Base-by-base conservation (phyloP, 1,140 invertebrate genomes). In the Drosophila truncata region DNA sequence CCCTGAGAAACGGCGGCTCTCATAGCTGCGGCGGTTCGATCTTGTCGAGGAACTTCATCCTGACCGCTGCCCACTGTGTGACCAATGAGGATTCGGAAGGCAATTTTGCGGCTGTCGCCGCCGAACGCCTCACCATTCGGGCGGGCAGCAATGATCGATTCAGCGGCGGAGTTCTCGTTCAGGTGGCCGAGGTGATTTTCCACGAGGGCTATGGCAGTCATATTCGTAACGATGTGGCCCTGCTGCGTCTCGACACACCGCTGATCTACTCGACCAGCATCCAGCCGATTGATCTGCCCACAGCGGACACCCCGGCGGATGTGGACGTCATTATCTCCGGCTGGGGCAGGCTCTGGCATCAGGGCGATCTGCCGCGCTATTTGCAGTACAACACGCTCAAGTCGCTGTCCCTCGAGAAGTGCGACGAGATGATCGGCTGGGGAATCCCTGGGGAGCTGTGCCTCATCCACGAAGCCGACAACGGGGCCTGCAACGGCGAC, bases 21-120 rank as follows among this genome's bases (percentile, higher is more conserved):
- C 93, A 94, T 37, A 92, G 92, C 46, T 95, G 95, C 49, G 95
- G 95, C 4, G 95, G 94, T 16, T 95, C 95, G 2, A 94, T 95
- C 4, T 81, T 95, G n/a, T 92, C 91, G 11, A 67, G 78, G 0
- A 90, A 93, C 59, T 94, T 92, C 72, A 92, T 95, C 31, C 81
- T 95, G 4, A 95, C 94, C 1, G 95, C 95, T 3, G 94, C 94
- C 37, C 95, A 95, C 64, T 95, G 95, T 60, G 82, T 91, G 7
- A 65, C 62, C 23, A 61, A 49, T 6, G 1, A 16, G 5, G 37
- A 78, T 31, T 42, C 14, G 2, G 62, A 59, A 4, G 58, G 66
- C 0, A 13, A n/a, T 0, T 13, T 54, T 11, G 18, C 59, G 2
- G 13, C 71, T 2, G 60, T 73, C 35, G 47, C 64, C 0, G 37